Percentiles rank a stretch among this genome's conserved stretches.
Evolutionary conservation across 2,888 invertebrate genomes (phyloP).

Genomic region (Colostygia pectinataria): DNA sequence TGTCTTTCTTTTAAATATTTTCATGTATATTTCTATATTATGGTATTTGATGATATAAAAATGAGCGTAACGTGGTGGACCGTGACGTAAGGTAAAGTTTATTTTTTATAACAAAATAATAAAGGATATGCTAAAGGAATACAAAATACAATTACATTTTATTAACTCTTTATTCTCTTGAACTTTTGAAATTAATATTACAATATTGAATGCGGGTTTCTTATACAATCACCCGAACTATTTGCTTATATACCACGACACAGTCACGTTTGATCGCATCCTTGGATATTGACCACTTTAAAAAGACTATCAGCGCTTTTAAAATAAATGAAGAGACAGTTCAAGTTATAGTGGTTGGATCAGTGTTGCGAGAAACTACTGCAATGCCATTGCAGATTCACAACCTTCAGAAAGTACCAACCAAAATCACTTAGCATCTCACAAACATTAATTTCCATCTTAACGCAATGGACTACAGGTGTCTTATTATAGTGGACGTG

Average conservation of each 20-base stretch:
- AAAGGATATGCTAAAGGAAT: conserved; percentile 28
- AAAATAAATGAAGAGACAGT: conserved; percentile 23
- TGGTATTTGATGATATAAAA: no score
- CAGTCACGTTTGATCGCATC: conserved; percentile 71
- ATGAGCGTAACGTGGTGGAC: no score
- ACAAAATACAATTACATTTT: conserved; percentile 59
- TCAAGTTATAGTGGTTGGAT: conserved; percentile 31
- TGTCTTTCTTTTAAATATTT: no score
- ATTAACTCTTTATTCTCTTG: conserved; percentile 83
- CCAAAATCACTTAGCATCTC: conserved; percentile 30
- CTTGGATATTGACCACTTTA: conserved; percentile 54
- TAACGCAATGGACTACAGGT: conserved; percentile 30
- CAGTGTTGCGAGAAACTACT: conserved; percentile 33
- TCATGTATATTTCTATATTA: no score
- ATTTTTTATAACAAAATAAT: background rate
- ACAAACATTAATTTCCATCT: conserved; percentile 31
- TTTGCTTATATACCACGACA: conserved; percentile 81
- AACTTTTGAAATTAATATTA: conserved; percentile 83
- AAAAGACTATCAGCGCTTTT: conserved; percentile 31
- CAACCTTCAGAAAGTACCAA: conserved; percentile 34
- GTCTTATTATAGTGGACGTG: conserved; percentile 50
- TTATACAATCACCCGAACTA: conserved; percentile 82
- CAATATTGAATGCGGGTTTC: conserved; percentile 82
- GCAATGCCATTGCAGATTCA: conserved; percentile 34
- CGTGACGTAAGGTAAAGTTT: background rate